Percentiles rank a stretch among this genome's conserved stretches.
phyloP scores from a whole-genome alignment of 2,888 invertebrate species.

The Lutraria lutraria region DNA sequence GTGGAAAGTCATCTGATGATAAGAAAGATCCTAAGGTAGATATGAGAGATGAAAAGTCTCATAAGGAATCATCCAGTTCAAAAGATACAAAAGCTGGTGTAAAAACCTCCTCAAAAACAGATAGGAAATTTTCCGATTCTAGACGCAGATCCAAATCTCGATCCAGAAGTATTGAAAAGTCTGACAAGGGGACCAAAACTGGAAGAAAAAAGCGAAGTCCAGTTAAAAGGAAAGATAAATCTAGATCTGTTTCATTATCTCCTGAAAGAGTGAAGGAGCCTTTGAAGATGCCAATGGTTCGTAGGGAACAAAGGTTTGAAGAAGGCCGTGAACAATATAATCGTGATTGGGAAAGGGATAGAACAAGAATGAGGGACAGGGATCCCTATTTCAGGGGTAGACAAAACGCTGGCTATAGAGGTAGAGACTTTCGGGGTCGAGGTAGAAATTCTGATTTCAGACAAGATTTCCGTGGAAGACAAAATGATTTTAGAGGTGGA shows the following conservation, averaged over 20 bases:
- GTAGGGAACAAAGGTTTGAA: slow-evolving; percentile 45
- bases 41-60: slow-evolving; percentile 24
- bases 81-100: slow-evolving; percentile 10
- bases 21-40: not conserved
- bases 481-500: slow-evolving; percentile 32
- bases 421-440: slow-evolving; percentile 11
- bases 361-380: not conserved
- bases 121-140: not conserved
- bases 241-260: slow-evolving; percentile 59
- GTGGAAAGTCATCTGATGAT: not conserved
- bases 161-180: slow-evolving; percentile 58
- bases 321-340: slow-evolving; percentile 32
- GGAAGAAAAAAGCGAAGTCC: slow-evolving; percentile 39
- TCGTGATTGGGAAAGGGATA: slow-evolving; percentile 33
- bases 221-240: slow-evolving; percentile 40
- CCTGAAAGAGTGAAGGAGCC: slow-evolving; percentile 66
- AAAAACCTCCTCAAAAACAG: not conserved
- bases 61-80: not conserved
- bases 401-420: slow-evolving; percentile 11
- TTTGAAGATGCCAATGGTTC: slow-evolving; percentile 54
- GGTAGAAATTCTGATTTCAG: slow-evolving; percentile 50
- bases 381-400: slow-evolving; percentile 33
- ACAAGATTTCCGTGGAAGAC: slow-evolving; percentile 45
- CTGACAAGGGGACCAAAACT: slow-evolving; percentile 5
- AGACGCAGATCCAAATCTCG: slow-evolving; percentile 36